Base-by-base conservation (phyloP, 2,113 vertebrate species). In the Gallinago jamesoni region DNA sequence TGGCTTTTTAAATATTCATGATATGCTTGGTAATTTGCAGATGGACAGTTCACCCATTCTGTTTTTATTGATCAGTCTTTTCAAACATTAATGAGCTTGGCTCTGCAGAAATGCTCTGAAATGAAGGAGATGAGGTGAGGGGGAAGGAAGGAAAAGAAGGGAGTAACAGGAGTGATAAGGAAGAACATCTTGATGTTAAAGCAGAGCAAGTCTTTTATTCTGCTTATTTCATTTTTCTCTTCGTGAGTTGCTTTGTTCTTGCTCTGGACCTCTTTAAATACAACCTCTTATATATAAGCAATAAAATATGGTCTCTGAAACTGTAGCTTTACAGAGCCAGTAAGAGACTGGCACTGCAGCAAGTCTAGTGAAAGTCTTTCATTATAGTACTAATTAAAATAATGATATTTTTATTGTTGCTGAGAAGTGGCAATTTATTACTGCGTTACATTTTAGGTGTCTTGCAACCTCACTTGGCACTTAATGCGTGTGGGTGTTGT, bases 71-170 rank as follows among this genome's bases (percentile, higher is more conserved):
- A 98, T 98, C 95, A 95, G 87, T 73, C 95, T 97, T 96, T 96
- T 98, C 95, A 98, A 98, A 98, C 90, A 97, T 98, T 98, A 93
- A 98, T 98, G 97, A 98, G 96, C 93, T 92, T 96, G 90, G 87
- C 80, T 97, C 85, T 96, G 94, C 94, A 96, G 80, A 97, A 92
- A 78, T 75, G 60, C 73, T 70, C 87, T 96, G 85, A 85, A 59
- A 96, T 85, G 72, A 72, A 87, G 81, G 41, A 91, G 89, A 43
- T 1, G 24, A 75, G 77, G 81, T 79, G 92, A 89, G 73, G 69
- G 84, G 47, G 55, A 73, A 82, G 74, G 74, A 95, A 82, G 78
- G 62, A 56, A 73, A 72, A 82, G 67, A 50, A 78, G 31, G 45
- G 53, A 76, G 69, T 84, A 83, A 75, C 69, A 84, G 74, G 79